phyloP scores from a whole-genome alignment of 2,113 vertebrate species.

The Chunga burmeisteri region DNA sequence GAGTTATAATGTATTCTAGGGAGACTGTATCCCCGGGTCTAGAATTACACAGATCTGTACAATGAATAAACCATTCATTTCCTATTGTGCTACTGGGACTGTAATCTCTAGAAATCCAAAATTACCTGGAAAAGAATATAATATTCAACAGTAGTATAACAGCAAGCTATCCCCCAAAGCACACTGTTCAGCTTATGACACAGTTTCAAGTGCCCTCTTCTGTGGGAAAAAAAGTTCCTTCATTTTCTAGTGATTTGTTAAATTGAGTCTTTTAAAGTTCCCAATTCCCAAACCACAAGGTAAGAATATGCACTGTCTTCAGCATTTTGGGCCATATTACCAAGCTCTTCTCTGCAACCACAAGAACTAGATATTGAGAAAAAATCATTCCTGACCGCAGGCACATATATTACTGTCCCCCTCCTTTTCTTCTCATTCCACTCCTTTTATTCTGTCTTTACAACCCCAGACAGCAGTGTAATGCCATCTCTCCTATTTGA shows the following conservation, averaged over 20 bases:
- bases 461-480: neutral
- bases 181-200: neutral
- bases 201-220: neutral
- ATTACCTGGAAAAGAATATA: neutral
- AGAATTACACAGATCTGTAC: neutral
- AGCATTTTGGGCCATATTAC: neutral
- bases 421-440: neutral
- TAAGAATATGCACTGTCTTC: neutral
- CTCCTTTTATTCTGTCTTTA: neutral
- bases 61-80: conserved; percentile 22
- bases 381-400: neutral
- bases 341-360: neutral
- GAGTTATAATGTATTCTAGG: neutral
- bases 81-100: neutral
- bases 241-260: neutral
- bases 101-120: neutral
- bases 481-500: neutral
- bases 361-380: neutral
- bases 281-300: neutral
- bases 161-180: neutral
- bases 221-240: neutral
- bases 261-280: neutral
- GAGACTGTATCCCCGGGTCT: neutral
- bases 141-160: neutral
- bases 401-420: neutral